These are phyloP conservation scores for Fistularia tabacaria DNA, from an alignment of 2,797 vertebrate species.

Conservation along the genomic window DNA sequence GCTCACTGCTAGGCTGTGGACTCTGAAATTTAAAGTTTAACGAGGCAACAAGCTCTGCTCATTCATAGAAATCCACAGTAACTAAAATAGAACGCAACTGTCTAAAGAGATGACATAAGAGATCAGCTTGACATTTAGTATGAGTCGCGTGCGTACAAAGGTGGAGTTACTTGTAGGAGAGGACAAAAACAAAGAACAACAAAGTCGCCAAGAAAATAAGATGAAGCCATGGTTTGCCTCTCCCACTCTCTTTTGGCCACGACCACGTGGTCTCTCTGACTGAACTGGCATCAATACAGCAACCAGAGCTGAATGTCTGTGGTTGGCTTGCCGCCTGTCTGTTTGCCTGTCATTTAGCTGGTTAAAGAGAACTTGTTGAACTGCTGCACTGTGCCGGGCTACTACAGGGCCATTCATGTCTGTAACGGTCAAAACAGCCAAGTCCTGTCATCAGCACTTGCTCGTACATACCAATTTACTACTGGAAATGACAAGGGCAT, in stretches of 20 bases:
- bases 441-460: conserved; percentile 47
- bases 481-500: conserved; percentile 45
- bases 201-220: conserved; percentile 26
- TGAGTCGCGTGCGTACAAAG: conserved; percentile 18
- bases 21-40: conserved; percentile 53
- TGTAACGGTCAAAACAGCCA: conserved; percentile 51
- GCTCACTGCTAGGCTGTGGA: conserved; percentile 23
- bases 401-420: conserved; percentile 63
- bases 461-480: conserved; percentile 50
- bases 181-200: conserved; percentile 8
- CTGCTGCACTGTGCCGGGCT: conserved; percentile 54
- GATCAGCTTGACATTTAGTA: conserved; percentile 10
- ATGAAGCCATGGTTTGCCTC: conserved; percentile 31
- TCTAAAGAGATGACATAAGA: conserved; percentile 14
- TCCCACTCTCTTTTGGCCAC: conserved; percentile 24
- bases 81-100: conserved; percentile 23
- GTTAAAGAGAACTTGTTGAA: conserved; percentile 69
- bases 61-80: conserved; percentile 19
- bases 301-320: conserved; percentile 56
- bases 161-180: conserved; percentile 7
- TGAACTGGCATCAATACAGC: conserved; percentile 56
- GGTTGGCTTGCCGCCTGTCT: conserved; percentile 56
- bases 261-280: conserved; percentile 36
- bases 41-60: conserved; percentile 29
- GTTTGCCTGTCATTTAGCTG: conserved; percentile 63